Evolutionary conservation across 2,888 invertebrate genomes (phyloP).

Genomic region (Eulithis prunata): DNA sequence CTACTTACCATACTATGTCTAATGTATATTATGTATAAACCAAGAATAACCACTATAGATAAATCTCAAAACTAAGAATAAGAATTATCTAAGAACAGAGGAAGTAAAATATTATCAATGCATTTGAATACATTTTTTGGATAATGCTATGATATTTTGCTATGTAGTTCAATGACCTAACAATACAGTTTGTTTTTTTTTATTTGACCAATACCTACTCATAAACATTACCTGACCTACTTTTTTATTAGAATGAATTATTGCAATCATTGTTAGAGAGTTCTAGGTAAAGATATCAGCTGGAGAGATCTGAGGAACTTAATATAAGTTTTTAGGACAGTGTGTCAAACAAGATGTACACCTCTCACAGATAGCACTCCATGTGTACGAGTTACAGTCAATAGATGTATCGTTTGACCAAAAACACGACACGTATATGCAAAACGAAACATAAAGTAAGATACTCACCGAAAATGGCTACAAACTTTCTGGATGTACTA

Average conservation of each 20-base stretch:
- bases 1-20: too few species aligned
- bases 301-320: slow-evolving; percentile 18
- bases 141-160: too few species aligned
- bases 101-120: too few species aligned
- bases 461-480: slow-evolving; percentile 80
- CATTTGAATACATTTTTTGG: too few species aligned
- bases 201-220: too few species aligned
- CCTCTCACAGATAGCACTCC: slow-evolving; percentile 25
- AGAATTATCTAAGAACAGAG: too few species aligned
- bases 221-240: too few species aligned
- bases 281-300: slow-evolving; percentile 4
- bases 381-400: background rate
- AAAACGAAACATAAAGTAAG: slow-evolving; percentile 46
- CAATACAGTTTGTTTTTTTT: too few species aligned
- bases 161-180: too few species aligned
- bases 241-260: background rate
- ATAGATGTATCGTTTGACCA: slow-evolving; percentile 24
- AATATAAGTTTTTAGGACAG: slow-evolving; percentile 36
- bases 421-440: slow-evolving; percentile 68
- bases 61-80: too few species aligned
- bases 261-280: background rate
- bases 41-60: too few species aligned
- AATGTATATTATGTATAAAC: too few species aligned
- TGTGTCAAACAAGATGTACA: slow-evolving; percentile 36
- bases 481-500: slow-evolving; percentile 69